phyloP scores from a whole-genome alignment of 1,140 invertebrate species.

The Anoplolepis gracilipes region DNA sequence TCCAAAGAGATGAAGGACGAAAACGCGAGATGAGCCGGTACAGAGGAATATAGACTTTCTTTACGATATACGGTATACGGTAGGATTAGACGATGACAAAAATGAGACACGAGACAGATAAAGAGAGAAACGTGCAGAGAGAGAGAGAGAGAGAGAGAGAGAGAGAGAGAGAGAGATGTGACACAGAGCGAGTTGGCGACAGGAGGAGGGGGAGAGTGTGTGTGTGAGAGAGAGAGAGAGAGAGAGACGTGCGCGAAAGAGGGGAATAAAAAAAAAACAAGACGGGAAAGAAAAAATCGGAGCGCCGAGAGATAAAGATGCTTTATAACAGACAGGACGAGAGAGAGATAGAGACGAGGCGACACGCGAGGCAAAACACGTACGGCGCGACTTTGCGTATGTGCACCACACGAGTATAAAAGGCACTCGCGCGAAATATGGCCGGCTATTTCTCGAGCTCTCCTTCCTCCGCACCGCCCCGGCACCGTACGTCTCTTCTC shows the following conservation, averaged over 20 bases:
- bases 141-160: not conserved
- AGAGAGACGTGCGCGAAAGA: constrained; percentile 29
- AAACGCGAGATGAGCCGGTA: constrained; percentile 13
- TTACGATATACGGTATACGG: no score
- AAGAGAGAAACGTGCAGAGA: not conserved
- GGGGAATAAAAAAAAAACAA: constrained; percentile 19
- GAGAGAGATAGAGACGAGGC: constrained; percentile 13
- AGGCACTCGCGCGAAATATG: constrained; percentile 73
- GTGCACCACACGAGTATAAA: constrained; percentile 9
- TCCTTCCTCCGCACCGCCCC: constrained; percentile 51
- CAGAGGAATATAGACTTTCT: not conserved
- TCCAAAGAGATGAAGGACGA: not conserved
- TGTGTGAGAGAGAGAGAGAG: constrained; percentile 12
- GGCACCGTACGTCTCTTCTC: not conserved
- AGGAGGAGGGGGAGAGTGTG: no score
- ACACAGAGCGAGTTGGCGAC: not conserved
- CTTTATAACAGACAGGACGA: not conserved
- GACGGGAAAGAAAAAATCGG: constrained; percentile 14
- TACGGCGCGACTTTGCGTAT: constrained; percentile 9
- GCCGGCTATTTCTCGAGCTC: constrained; percentile 67
- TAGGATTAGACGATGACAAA: not conserved
- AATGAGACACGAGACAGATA: constrained; percentile 30
- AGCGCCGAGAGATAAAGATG: constrained; percentile 3
- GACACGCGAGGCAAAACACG: constrained; percentile 6
- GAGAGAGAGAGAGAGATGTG: not conserved